Base-by-base conservation (phyloP, 2,797 vertebrate genomes). In the Myotis findleyi region DNA sequence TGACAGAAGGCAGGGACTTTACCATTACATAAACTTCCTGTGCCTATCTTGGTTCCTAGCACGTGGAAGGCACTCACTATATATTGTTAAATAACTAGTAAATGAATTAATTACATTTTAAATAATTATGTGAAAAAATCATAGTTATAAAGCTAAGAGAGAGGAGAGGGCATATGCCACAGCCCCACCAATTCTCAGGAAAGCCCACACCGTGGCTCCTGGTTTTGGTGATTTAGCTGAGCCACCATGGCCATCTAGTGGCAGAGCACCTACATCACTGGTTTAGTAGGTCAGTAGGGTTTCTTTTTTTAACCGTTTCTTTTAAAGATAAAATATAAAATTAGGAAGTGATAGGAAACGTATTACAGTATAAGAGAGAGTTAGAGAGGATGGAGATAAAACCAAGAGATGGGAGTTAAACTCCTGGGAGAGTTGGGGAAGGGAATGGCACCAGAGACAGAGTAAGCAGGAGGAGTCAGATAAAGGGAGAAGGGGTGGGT, bases 161-260 rank as follows among this genome's bases (percentile, higher is more conserved):
- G 9, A 49, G 47, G 18, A 47, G 25, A 57, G 25, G 23, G 6
- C 10, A 4, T 18, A 17, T 10, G 36, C 47, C 30, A 72, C n/a
- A 59, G n/a, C 25, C 23, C 3, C 49, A 25, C 20, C 27, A 6
- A 11, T 30, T 36, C 64, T 77, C 47, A 23, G 13, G 20, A 44
- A 91, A 77, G 53, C 38, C 27, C 10, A 4, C 9, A 5, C 20
- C 0, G 0, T 0, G 3, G 59, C 12, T 0, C 21, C 5, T 0
- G 25, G 59, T 75, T 33, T 53, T 20, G 18, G 25, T 8, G 47
- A 75, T 5, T 95, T 89, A 47, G 44, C 93, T 94, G 93, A 84
- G 73, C 91, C 73, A 16, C 20, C 3, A 14, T 2, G 14, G 95
- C 97, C 97, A 95, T 87, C 96, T 97, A 97, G 96, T 90, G 96